These are phyloP conservation scores for Clarias platycephalus DNA, from an alignment of 2,797 vertebrate genomes.

Conservation along the genomic window DNA sequence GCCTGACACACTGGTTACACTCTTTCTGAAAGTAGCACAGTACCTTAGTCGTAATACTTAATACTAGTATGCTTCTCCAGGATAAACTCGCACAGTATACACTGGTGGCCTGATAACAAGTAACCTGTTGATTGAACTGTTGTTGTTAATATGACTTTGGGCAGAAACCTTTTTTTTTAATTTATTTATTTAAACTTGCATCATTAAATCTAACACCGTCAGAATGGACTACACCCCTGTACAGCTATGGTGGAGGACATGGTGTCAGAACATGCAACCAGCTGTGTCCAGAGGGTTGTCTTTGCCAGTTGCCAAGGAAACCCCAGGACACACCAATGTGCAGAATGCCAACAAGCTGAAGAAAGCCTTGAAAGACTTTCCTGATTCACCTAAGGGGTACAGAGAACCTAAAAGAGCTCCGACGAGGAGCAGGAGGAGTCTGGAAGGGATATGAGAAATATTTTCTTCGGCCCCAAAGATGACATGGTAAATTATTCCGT, in stretches of 20 bases:
- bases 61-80: neutral
- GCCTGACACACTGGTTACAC: neutral
- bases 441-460: neutral
- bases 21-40: neutral
- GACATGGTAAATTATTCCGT: neutral
- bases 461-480: neutral
- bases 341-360: neutral
- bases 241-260: neutral
- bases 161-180: neutral
- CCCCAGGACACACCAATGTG: neutral
- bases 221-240: neutral
- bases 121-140: neutral
- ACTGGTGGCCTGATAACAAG: neutral
- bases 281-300: neutral
- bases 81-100: neutral
- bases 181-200: neutral
- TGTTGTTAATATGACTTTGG: too few relatives aligned
- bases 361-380: neutral
- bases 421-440: neutral
- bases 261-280: neutral
- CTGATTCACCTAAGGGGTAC: neutral
- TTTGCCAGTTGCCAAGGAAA: neutral
- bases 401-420: neutral
- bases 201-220: neutral
- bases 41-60: neutral